Evolutionary conservation across 1,140 invertebrate genomes (phyloP), one percentile per base, ranked within the genome.

Genomic region (Diorhabda elongata): DNA sequence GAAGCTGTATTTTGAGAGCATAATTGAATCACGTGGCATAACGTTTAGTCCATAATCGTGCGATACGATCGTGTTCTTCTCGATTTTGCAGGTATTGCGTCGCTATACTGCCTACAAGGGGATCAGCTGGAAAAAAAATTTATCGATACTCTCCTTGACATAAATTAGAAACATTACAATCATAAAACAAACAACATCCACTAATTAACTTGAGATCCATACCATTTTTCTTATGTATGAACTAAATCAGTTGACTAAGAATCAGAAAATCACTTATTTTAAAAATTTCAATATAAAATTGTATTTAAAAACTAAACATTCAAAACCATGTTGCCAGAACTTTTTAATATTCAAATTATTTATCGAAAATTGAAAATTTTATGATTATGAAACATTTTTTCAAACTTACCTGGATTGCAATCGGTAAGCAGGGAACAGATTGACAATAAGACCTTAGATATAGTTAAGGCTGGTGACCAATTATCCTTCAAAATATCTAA

Each of bases 71-170:
- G 79, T 99, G 97, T 82, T 98, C 96, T 83, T 97, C 94, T 66
- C 96, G 87, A 84, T 99, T 98, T 82, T 97, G 94, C 73, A 98
- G 86, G 85, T 97, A 99, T 87, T 98, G 96, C 72, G 95, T 97
- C 52, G 97, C 97, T 85, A 99, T 98, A 82, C 94, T 98, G 67
- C 96, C 96, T 56, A 99, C 97, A 76, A 99, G 83, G 4, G 97
- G 97, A 87, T 99, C 97, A 77, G 94, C 94, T 92, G 85, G 2
- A 74, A 76, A 66, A 64, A 62, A 26, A 26, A 26, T 26, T 26
- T 26, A 26, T 26, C 0, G 26, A 26, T 26, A 26, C 26, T 61
- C 47, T 52, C 45, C 45, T 52, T 52, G 8, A 52, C 45, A 52
- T 52, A 52, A 6, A 52, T 52, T 26, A 26, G 26, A 26, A 26